Evolutionary conservation across 35 echinoderm and acorn worm species (phyloP), one percentile per base, ranked within the genome.

Genomic region (Apostichopus parvimensis): DNA sequence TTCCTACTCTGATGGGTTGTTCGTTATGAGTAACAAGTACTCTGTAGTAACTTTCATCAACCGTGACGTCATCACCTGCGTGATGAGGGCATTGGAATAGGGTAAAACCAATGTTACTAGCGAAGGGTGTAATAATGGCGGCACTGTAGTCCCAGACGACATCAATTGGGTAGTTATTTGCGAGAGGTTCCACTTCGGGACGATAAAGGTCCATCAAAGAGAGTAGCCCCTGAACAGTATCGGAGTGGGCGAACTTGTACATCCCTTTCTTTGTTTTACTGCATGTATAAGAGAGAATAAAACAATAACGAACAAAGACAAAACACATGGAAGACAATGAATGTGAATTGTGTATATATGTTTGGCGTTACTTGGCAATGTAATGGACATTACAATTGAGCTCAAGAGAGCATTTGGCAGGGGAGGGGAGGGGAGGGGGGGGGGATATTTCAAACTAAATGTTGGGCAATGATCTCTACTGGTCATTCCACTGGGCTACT

Each of bases 171-270:
- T 65, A 89, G 53, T 58, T 89, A 4, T 73, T 57, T 18, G 84
- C 84, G 6, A 12, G 14, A 1, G 87, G 86, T 24, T 77, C 13
- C 4, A 57, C 20, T 5, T 73, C 45, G 4, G 87, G 83, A 28
- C 58, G 55, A 25, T 64, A 93, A 0, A 93, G 84, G 45, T 58
- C 58, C 71, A 93, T 56, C 18, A 93, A 11, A 10, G 83, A 9
- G 1, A 57, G 15, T 1, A 93, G 73, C 18, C 72, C 83, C 12
- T 88, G 22, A 4, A 93, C 13, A 18, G 86, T 93, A 57, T 93
- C 86, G 14, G 84, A 87, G 78, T 93, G 92, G 6, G 86, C 86
- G 87, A 93, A 88, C 68, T 93, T 89, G 77, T 88, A 93, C 34
- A 88, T 28, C 10, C 92, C 92, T 54, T 77, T 87, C 59, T 77